A percentile compares a stretch with the other conserved stretches of the same genome.
These are phyloP conservation scores for Drosophila busckii DNA, from an alignment of 1,140 invertebrate genomes.

Conservation along the genomic window DNA sequence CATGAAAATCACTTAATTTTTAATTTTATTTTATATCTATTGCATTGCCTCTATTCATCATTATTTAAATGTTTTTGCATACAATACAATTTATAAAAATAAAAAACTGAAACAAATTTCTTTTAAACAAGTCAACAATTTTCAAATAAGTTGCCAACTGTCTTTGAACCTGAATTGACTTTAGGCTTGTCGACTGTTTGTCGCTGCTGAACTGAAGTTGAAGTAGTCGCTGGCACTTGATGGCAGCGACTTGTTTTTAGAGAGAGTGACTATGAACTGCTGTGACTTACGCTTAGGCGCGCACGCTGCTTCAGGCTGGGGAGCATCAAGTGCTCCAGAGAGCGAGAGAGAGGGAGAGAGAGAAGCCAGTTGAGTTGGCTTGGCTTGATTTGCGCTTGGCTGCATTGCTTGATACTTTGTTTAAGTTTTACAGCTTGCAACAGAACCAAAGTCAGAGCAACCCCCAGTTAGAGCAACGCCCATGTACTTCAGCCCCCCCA, in stretches of 20 bases:
- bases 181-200: constrained; percentile 33
- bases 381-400: constrained; percentile 56
- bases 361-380: constrained; percentile 26
- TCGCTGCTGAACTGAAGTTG: constrained; percentile 26
- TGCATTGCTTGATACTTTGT: constrained; percentile 69
- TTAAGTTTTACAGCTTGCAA: constrained; percentile 52
- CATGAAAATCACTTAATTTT: constrained; percentile 15
- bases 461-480: constrained; percentile 61
- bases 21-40: constrained; percentile 20
- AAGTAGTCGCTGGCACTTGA: constrained; percentile 39
- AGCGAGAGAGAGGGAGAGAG: constrained; percentile 13
- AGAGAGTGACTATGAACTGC: constrained; percentile 1
- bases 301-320: constrained; percentile 3
- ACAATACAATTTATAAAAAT: too few relatives aligned
- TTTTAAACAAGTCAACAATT: constrained; percentile 9
- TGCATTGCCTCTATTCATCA: constrained; percentile 25
- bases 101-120: constrained; percentile 4
- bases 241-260: constrained; percentile 40
- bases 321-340: constrained; percentile 26
- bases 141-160: too few relatives aligned
- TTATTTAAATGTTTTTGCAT: constrained; percentile 54
- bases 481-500: constrained; percentile 44
- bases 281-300: constrained; percentile 31
- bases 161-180: constrained; percentile 54
- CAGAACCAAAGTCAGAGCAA: too few relatives aligned